Conservation (phyloP, 2,888 invertebrate species). For the Portevinia maculata region DNA sequence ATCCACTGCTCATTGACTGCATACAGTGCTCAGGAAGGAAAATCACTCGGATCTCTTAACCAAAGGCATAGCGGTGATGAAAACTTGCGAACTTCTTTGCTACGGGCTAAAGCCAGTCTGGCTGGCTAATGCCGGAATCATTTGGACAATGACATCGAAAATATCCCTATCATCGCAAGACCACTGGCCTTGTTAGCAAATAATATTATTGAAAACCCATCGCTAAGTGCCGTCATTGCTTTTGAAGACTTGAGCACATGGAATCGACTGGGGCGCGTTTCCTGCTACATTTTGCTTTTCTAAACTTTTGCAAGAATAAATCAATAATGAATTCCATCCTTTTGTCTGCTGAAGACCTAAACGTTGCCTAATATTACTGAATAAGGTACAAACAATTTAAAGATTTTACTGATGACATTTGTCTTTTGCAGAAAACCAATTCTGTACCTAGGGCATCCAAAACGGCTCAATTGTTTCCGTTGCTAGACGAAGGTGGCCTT, state of each 20-base stretch:
- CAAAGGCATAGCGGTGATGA: slow-evolving; percentile 8
- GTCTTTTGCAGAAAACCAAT: slow-evolving; percentile 3
- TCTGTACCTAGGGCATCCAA: slow-evolving; percentile 5
- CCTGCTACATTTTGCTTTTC: too few species aligned
- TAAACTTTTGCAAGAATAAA: background rate
- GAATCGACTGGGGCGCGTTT: background rate
- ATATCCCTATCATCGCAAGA: too few species aligned
- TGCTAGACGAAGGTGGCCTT: slow-evolving; percentile 4
- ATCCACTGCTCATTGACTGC: background rate
- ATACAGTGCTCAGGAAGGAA: background rate
- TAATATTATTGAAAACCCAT: background rate
- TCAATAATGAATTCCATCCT: background rate
- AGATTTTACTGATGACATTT: slow-evolving; percentile 17
- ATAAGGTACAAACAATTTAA: slow-evolving; percentile 14
- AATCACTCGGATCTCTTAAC: slow-evolving; percentile 20
- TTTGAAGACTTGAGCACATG: slow-evolving; percentile 1
- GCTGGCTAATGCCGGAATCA: background rate
- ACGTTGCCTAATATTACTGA: slow-evolving; percentile 8
- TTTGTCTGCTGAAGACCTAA: background rate
- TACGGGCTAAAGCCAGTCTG: slow-evolving; percentile 20
- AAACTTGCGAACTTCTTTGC: background rate
- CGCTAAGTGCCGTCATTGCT: background rate
- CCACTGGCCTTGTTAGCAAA: too few species aligned
- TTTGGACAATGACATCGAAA: background rate
- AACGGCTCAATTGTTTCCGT: slow-evolving; percentile 1